Evolutionary conservation across 2,797 vertebrate species (phyloP).

Genomic region (Channa striata): DNA sequence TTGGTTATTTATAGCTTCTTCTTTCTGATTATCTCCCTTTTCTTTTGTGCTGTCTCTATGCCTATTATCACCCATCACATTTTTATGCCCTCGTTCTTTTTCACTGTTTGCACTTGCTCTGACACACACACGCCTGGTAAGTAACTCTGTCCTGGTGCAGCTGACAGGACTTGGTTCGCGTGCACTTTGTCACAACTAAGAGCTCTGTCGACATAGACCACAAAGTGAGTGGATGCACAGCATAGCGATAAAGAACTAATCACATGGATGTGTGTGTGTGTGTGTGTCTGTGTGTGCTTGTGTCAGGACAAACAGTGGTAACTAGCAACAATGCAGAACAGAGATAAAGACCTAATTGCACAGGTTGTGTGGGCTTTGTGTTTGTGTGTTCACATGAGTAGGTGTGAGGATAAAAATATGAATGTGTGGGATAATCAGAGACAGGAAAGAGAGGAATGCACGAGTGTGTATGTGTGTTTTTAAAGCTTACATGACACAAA

Average conservation of each 20-base stretch:
- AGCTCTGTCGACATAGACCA: slow-evolving; percentile 51
- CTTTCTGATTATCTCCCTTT: slow-evolving; percentile 47
- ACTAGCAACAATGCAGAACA: slow-evolving; percentile 50
- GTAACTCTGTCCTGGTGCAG: slow-evolving; percentile 39
- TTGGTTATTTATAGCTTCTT: slow-evolving; percentile 65
- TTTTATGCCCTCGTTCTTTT: slow-evolving; percentile 36
- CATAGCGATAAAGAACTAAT: slow-evolving; percentile 56
- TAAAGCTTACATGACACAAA: slow-evolving; percentile 6
- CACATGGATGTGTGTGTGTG: slow-evolving; percentile 23
- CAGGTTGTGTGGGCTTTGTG: slow-evolving; percentile 40
- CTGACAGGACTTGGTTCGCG: slow-evolving; percentile 60
- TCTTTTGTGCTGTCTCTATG: slow-evolving; percentile 37
- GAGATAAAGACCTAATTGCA: slow-evolving; percentile 67
- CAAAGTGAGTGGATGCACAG: slow-evolving; percentile 51
- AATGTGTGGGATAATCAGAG: slow-evolving; percentile 59
- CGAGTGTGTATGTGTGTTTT: slow-evolving; percentile 23
- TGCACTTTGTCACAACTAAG: slow-evolving; percentile 73
- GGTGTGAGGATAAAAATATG: slow-evolving; percentile 73
- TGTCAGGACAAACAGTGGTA: slow-evolving; percentile 45
- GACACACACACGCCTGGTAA: slow-evolving; percentile 12
- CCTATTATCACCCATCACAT: slow-evolving; percentile 46
- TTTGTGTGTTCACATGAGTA: slow-evolving; percentile 63
- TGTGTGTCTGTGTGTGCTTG: slow-evolving; percentile 23
- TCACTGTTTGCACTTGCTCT: slow-evolving; percentile 42
- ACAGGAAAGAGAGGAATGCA: slow-evolving; percentile 27